Percentiles rank a stretch among this genome's conserved stretches.
These are phyloP conservation scores for Mungos mungo DNA, from an alignment of 2,113 vertebrate genomes.

Conservation along the genomic window DNA sequence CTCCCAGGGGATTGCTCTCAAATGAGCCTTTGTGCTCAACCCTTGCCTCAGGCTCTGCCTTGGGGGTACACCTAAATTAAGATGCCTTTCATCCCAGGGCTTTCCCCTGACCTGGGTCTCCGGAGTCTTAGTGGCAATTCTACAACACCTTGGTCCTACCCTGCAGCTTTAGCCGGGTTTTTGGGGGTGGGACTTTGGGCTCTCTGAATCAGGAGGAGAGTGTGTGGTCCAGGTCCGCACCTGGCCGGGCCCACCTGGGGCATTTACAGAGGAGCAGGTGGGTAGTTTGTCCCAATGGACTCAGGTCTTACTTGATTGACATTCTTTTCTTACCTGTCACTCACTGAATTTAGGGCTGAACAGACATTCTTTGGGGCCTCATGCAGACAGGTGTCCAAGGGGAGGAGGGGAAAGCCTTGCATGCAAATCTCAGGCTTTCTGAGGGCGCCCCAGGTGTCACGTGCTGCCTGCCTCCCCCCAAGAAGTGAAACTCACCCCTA, in stretches of 20 bases:
- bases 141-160: accelerated
- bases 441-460: neutral
- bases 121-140: neutral
- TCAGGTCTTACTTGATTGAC: neutral
- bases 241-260: accelerated
- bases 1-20: neutral
- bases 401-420: neutral
- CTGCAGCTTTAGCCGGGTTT: accelerated
- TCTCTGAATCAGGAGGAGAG: neutral
- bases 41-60: neutral
- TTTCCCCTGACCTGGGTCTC: neutral
- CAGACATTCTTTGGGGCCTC: neutral
- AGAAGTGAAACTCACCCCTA: no score
- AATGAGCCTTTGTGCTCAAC: neutral
- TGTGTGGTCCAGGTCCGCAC: accelerated
- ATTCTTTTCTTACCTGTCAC: neutral
- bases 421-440: neutral
- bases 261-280: neutral
- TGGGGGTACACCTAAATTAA: neutral
- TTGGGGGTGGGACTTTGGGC: neutral
- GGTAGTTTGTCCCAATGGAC: neutral
- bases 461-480: no score
- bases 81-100: neutral
- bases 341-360: neutral
- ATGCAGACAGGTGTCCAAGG: neutral